Conservation (phyloP, 2,888 invertebrate species). For the Pycnomerus fuliginosus region DNA sequence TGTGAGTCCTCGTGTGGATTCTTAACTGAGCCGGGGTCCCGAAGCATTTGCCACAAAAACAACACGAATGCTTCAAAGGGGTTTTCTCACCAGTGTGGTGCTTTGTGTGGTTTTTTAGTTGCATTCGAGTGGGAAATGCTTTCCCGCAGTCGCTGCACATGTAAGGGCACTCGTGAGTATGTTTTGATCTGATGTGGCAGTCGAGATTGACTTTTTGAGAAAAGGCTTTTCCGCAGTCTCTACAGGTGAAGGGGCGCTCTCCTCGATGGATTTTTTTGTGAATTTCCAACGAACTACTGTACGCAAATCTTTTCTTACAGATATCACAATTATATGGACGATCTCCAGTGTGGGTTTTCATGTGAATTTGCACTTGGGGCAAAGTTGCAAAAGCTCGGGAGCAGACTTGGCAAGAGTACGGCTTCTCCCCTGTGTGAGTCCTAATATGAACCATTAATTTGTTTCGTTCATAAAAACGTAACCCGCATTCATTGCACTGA, state of each 20-base stretch:
- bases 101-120: conserved; percentile 37
- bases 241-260: conserved; percentile 33
- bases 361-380: conserved; percentile 36
- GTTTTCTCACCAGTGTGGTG: conserved; percentile 40
- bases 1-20: conserved; percentile 36
- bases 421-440: conserved; percentile 40
- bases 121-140: conserved; percentile 35
- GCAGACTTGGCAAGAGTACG: conserved; percentile 35
- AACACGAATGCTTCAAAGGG: conserved; percentile 31
- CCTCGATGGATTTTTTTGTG: conserved; percentile 38
- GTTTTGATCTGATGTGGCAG: conserved; percentile 36
- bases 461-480: conserved; percentile 39
- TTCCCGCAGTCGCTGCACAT: conserved; percentile 39
- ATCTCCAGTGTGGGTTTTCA: conserved; percentile 39
- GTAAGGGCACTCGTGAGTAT: conserved; percentile 40
- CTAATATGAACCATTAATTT: conserved; percentile 38
- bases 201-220: conserved; percentile 37
- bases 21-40: conserved; percentile 31
- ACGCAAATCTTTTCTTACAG: conserved; percentile 37
- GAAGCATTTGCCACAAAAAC: conserved; percentile 33
- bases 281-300: conserved; percentile 36
- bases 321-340: conserved; percentile 36
- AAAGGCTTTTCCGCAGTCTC: conserved; percentile 36
- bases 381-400: conserved; percentile 33
- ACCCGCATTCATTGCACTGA: conserved; percentile 38